Conservation (phyloP, 2,113 vertebrate species). For the Anolis sagrei region DNA sequence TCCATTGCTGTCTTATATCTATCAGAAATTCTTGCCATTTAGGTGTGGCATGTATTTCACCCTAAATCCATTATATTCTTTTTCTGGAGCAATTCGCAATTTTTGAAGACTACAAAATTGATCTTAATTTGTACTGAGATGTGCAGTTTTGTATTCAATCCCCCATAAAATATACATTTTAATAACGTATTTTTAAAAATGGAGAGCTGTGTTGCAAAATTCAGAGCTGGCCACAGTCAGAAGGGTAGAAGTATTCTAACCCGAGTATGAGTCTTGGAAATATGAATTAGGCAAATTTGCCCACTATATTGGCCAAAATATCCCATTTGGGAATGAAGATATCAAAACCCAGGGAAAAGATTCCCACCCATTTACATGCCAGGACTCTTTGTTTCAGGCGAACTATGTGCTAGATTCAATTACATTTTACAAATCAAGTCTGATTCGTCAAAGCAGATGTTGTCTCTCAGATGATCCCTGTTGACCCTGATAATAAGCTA, state of each 20-base stretch:
- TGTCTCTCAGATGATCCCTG: constrained; percentile 40
- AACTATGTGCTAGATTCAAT: rapidly evolving
- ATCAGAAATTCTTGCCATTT: too few species aligned
- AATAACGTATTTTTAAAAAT: background rate
- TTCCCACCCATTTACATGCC: background rate
- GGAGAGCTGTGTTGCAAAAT: background rate
- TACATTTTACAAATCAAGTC: background rate
- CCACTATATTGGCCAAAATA: background rate
- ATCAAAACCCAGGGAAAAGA: background rate
- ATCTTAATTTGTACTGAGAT: background rate
- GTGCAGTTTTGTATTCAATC: background rate
- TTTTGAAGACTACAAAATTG: too few species aligned
- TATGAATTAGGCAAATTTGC: background rate
- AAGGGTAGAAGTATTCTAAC: background rate
- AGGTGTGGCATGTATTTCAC: too few species aligned
- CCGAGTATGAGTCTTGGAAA: background rate
- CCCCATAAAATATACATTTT: too few species aligned
- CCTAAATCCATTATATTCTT: too few species aligned
- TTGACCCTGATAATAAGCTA: constrained; percentile 39
- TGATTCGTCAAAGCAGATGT: constrained; percentile 49
- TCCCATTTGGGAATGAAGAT: background rate
- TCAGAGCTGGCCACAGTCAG: background rate
- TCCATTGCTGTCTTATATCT: too few species aligned
- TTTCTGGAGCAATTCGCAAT: too few species aligned
- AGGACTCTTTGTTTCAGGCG: background rate